Conservation (phyloP, 92 coral and sea anemone genomes). For the Epizoanthus illoricatus region DNA sequence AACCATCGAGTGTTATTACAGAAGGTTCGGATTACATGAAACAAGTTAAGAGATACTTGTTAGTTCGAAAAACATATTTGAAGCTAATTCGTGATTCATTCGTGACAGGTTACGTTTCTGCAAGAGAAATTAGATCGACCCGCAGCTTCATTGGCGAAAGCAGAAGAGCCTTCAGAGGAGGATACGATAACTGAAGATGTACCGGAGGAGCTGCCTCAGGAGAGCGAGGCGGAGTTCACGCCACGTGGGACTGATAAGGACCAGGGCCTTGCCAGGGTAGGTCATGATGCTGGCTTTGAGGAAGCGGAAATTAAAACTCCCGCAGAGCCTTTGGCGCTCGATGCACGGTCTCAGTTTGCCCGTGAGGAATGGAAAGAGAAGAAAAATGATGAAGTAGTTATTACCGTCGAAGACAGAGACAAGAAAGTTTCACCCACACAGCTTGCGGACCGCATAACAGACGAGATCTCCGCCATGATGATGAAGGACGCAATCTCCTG, state of each 20-base stretch:
- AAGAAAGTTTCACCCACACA: neutral
- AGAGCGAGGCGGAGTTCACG: constrained; percentile 27
- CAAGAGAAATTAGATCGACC: neutral
- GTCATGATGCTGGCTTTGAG: neutral
- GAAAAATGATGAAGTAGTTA: neutral
- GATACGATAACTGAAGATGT: constrained; percentile 74
- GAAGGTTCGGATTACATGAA: too few species aligned
- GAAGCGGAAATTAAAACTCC: neutral
- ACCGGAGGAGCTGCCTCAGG: constrained; percentile 47
- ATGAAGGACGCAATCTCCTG: constrained; percentile 64
- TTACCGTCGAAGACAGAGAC: neutral
- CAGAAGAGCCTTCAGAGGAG: constrained; percentile 47
- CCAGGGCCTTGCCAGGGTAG: neutral
- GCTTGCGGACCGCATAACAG: constrained; percentile 58
- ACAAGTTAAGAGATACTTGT: too few species aligned
- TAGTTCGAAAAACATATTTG: too few species aligned
- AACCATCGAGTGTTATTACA: too few species aligned
- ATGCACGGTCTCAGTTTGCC: neutral
- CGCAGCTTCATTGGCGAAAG: constrained; percentile 21
- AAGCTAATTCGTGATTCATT: too few species aligned
- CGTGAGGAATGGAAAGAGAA: neutral
- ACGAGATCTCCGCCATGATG: constrained; percentile 56
- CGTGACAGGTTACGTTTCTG: neutral
- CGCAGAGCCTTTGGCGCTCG: neutral
- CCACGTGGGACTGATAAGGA: neutral